Evolutionary conservation across 2,888 invertebrate species (phyloP).

Genomic region (Lasioglossum villosulum): DNA sequence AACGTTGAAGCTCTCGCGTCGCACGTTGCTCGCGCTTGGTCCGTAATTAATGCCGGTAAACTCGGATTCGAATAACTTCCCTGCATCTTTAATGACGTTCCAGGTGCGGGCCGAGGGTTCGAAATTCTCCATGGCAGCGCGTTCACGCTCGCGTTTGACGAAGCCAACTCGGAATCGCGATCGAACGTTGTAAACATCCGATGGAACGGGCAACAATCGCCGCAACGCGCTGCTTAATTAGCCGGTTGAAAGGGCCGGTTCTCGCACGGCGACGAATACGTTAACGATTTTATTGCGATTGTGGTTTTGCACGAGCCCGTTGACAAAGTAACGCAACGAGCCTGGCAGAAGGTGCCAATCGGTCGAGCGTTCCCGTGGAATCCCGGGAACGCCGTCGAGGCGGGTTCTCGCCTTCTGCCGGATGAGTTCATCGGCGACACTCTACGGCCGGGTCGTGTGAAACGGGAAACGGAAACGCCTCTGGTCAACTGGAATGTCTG

Average conservation of each 20-base stretch:
- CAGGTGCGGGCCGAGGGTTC: background rate
- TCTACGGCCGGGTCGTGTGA: slow-evolving; percentile 70
- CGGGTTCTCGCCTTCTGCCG: slow-evolving; percentile 62
- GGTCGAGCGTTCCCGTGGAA: slow-evolving; percentile 60
- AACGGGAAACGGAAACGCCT: slow-evolving; percentile 76
- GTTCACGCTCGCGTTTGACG: slow-evolving; percentile 32
- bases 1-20: slow-evolving; percentile 14
- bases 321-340: slow-evolving; percentile 66
- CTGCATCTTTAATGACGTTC: slow-evolving; percentile 41
- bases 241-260: slow-evolving; percentile 9
- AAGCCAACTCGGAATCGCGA: slow-evolving; percentile 26
- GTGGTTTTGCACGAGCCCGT: slow-evolving; percentile 46
- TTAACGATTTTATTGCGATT: slow-evolving; percentile 59
- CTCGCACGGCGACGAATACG: slow-evolving; percentile 44
- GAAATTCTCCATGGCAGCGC: slow-evolving; percentile 1
- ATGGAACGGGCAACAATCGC: slow-evolving; percentile 32
- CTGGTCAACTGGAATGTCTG: slow-evolving; percentile 71
- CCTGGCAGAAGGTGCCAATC: slow-evolving; percentile 68
- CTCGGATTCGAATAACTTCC: slow-evolving; percentile 43
- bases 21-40: slow-evolving; percentile 20
- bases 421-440: slow-evolving; percentile 72
- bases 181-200: slow-evolving; percentile 37
- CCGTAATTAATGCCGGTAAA: slow-evolving; percentile 45
- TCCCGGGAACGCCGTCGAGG: slow-evolving; percentile 66
- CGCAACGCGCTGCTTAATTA: slow-evolving; percentile 58